Conservation (phyloP, 1,140 invertebrate species). For the Drosophila kanapiae region DNA sequence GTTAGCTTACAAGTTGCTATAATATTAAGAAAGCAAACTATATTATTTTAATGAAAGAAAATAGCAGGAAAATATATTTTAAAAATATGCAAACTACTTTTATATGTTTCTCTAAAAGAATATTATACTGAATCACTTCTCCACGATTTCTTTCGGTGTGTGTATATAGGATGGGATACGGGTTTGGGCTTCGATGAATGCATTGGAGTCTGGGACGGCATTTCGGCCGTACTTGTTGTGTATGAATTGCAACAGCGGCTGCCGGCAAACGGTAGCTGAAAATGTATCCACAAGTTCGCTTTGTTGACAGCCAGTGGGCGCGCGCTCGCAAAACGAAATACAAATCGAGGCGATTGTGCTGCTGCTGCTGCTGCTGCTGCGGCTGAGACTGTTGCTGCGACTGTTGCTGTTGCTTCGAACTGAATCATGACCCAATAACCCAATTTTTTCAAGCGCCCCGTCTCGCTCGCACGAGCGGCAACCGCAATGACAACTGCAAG, state of each 20-base stretch:
- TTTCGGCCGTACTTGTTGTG: constrained; percentile 25
- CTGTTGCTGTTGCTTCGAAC: constrained; percentile 70
- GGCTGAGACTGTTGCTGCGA: constrained; percentile 14
- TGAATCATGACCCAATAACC: constrained; percentile 83
- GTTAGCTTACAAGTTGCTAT: too few relatives aligned
- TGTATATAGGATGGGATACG: constrained; percentile 15
- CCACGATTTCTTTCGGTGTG: neutral
- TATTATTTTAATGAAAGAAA: neutral
- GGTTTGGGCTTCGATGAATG: constrained; percentile 36
- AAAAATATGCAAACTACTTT: neutral
- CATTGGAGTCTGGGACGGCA: constrained; percentile 3
- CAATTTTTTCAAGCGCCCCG: constrained; percentile 66
- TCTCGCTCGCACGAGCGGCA: constrained; percentile 56
- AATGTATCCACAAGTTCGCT: constrained; percentile 79
- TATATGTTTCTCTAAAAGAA: too few relatives aligned
- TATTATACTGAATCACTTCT: too few relatives aligned
- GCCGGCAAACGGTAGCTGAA: constrained; percentile 73
- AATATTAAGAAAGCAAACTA: too few relatives aligned
- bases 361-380: constrained; percentile 43
- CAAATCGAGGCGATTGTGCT: constrained; percentile 77
- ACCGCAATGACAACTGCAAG: constrained; percentile 71
- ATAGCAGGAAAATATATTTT: neutral
- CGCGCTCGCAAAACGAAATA: constrained; percentile 68
- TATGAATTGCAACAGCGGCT: constrained; percentile 58
- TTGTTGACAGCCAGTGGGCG: constrained; percentile 64